A percentile compares a stretch with the other conserved stretches of the same genome.
Evolutionary conservation across 2,888 invertebrate species (phyloP).

Genomic region (Thecocarcelia acutangulata): DNA sequence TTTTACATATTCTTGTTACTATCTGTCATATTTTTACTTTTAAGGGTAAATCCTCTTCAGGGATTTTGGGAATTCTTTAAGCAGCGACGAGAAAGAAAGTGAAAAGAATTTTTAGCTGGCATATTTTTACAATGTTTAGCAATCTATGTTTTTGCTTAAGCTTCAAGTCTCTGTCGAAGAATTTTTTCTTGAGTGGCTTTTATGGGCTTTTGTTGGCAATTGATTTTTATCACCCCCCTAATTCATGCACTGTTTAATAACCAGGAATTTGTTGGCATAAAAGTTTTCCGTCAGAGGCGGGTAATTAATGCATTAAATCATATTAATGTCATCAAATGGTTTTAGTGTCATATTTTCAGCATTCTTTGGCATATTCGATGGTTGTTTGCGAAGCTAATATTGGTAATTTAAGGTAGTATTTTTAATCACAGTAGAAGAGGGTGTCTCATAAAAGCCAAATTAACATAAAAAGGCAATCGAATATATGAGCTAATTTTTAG

Average conservation of each 20-base stretch:
- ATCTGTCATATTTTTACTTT: constrained; percentile 68
- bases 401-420: not conserved
- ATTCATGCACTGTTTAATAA: constrained; percentile 49
- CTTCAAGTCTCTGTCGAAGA: constrained; percentile 24
- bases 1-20: constrained; percentile 34
- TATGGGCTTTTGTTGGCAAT: constrained; percentile 67
- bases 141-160: constrained; percentile 39
- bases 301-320: constrained; percentile 80
- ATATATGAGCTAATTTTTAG: constrained; percentile 54
- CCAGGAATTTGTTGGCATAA: constrained; percentile 43
- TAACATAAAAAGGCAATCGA: constrained; percentile 61
- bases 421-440: constrained; percentile 9
- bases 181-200: constrained; percentile 69
- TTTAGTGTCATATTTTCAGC: constrained; percentile 65
- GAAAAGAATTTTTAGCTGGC: constrained; percentile 41
- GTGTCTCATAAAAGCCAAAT: constrained; percentile 40
- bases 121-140: constrained; percentile 66
- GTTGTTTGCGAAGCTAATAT: not conserved
- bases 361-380: constrained; percentile 23
- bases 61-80: constrained; percentile 80
- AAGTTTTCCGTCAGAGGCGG: constrained; percentile 71
- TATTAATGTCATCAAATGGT: constrained; percentile 80
- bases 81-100: constrained; percentile 54
- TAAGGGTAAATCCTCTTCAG: constrained; percentile 80
- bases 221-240: constrained; percentile 67